Percentiles rank a stretch among this genome's conserved stretches.
Evolutionary conservation across 2,888 invertebrate genomes (phyloP).

Genomic region (Microctonus aethiopoides): DNA sequence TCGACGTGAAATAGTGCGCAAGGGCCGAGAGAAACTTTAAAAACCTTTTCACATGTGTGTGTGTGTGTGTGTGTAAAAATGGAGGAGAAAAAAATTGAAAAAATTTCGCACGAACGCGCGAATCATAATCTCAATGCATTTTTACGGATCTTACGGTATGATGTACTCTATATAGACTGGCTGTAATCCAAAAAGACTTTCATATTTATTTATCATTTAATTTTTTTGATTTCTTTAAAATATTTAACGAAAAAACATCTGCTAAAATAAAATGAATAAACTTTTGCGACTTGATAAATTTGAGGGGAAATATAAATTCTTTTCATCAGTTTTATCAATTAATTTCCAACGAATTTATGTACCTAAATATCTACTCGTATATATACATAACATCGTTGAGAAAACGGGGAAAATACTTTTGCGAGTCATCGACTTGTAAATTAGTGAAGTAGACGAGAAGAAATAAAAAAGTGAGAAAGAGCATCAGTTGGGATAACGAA

Average conservation of each 20-base stretch:
- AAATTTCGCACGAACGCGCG: constrained; percentile 51
- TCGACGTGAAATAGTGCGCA: constrained; percentile 3
- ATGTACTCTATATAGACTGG: constrained; percentile 30
- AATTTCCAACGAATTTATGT: neutral
- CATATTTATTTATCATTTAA: neutral
- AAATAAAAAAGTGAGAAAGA: neutral
- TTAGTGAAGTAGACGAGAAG: constrained; percentile 21
- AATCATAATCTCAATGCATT: constrained; percentile 53
- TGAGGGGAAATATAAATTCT: neutral
- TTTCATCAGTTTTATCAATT: neutral
- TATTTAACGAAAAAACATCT: neutral
- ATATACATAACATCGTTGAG: neutral
- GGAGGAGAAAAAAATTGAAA: constrained; percentile 34
- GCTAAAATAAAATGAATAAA: neutral
- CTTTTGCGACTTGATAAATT: neutral
- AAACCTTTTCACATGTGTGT: constrained; percentile 34
- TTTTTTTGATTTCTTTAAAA: neutral
- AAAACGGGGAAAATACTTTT: constrained; percentile 27
- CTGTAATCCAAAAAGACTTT: neutral
- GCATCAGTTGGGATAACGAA: neutral
- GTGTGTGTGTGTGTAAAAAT: neutral
- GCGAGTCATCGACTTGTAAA: constrained; percentile 40
- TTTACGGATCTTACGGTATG: constrained; percentile 46
- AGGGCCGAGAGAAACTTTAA: constrained; percentile 36
- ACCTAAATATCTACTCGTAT: neutral